Conservation (phyloP, 1,140 invertebrate genomes). For the Apis dorsata region DNA sequence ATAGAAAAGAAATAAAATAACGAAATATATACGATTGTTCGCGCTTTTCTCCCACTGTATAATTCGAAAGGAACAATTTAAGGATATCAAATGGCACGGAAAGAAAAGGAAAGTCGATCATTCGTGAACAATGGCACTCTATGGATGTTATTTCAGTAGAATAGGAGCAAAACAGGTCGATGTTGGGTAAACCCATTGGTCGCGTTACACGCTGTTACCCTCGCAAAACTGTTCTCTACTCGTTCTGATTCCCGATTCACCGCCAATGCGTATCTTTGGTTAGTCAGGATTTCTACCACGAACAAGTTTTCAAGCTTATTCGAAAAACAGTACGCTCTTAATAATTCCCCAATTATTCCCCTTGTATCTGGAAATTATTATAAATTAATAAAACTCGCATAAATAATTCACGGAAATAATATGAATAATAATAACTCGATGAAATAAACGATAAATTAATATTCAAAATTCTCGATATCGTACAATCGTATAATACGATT, state of each 20-base stretch:
- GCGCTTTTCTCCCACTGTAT: not conserved
- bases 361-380: too few relatives aligned
- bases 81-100: not conserved
- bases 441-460: too few relatives aligned
- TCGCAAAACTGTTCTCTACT: not conserved
- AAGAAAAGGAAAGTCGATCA: slow-evolving; percentile 14
- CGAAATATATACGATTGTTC: not conserved
- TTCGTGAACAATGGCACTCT: slow-evolving; percentile 26
- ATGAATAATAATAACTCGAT: too few relatives aligned
- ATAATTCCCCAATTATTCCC: too few relatives aligned
- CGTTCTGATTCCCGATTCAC: not conserved
- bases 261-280: not conserved
- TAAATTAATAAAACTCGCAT: too few relatives aligned
- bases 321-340: too few relatives aligned
- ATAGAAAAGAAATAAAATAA: not conserved
- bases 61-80: slow-evolving; percentile 14
- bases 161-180: slow-evolving; percentile 23
- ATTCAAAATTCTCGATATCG: too few relatives aligned
- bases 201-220: slow-evolving; percentile 35
- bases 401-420: too few relatives aligned
- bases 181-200: slow-evolving; percentile 5
- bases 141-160: slow-evolving; percentile 23
- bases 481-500: too few relatives aligned
- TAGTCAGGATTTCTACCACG: not conserved
- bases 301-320: not conserved